Evolutionary conservation across 2,797 vertebrate genomes (phyloP), one percentile per base, ranked within the genome.

Genomic region (Avahi laniger): DNA sequence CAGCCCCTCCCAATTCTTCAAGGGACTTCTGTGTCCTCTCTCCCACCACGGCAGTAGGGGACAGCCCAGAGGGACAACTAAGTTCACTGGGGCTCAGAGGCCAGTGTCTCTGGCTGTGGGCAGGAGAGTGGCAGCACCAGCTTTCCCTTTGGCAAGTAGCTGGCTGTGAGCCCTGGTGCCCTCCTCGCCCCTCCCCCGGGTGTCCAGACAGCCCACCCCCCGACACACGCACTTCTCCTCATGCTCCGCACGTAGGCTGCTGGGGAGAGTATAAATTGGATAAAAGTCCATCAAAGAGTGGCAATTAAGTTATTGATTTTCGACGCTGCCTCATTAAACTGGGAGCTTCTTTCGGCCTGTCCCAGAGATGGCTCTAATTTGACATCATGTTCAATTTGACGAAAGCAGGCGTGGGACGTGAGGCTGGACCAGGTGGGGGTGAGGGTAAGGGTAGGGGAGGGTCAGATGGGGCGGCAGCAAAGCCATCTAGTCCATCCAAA

Each of bases 281-380:
- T 98, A 98, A 98, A 98, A 99, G 98, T 98, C 98, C 98, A 98
- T 98, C 98, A 98, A 98, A 98, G 57, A 92, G 94, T 92, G 96
- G 98, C 98, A 98, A 99, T 98, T 98, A 99, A 98, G 98, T 98
- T 98, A 99, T 98, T 98, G 98, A 99, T 99, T 98, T 98, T 98
- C 93, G 97, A 96, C 94, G 48, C 97, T 97, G 98, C 97, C 98
- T 99, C 98, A 98, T 98, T 98, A 98, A 98, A 98, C 98, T 85
- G 97, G 97, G 97, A 97, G 97, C 97, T 98, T 98, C 97, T 97
- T 97, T 98, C 75, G 48, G 98, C 89, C 98, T 97, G 97, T 97
- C 98, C 98, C 98, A 96, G 97, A 91, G 95, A 98, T 97, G 97
- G 97, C 90, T 98, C 98, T 98, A 98, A 98, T 98, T 98, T 98